Base-by-base conservation (phyloP, 2,113 vertebrate species). In the Xenus cinereus region DNA sequence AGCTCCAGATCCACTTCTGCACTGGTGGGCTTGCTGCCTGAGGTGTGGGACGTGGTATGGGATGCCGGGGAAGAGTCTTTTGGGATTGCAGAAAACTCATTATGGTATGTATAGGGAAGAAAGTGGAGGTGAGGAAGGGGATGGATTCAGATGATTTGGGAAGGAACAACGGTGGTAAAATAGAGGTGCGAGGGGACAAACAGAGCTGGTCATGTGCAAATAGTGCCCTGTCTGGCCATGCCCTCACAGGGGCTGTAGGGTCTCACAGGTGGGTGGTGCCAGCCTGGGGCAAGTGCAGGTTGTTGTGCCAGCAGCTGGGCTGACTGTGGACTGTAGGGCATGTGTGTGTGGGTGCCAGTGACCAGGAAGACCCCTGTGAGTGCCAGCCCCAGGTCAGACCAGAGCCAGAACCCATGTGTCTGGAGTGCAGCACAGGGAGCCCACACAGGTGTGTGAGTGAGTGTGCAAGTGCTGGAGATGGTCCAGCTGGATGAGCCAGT, bases 381-480 rank as follows among this genome's bases (percentile, higher is more conserved):
- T 32, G 18, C 10, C 62, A 57, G 17, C 15, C 27, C 24, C 28
- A 51, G 43, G 9, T 28, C 22, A 33, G 10, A 69, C 5, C 21
- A 51, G 28, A 4, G 23, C 13, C 26, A 67, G 71, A 62, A 19
- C 22, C 23, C 0, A 0, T 21, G 3, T 23, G 75, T 2, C 35
- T 60, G 19, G 23, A 35, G 24, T 6, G 30, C 15, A 35, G 24
- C 28, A 17, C 35, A 0, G 4, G 22, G 22, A 78, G 19, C 30
- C 59, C 30, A 10, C 0, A 1, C 1, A 1, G 10, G 12, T 5
- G 7, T 23, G 14, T 18, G 20, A 45, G 20, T 1, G 1, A 30
- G 11, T 4, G 13, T 12, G 24, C 9, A 13, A 48, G 20, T 2
- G 1, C 19, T 69, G 51, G 30, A 6, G 6, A 33, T 26, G 21